A percentile compares a stretch with the other conserved stretches of the same genome.
Evolutionary conservation across 2,888 invertebrate genomes (phyloP).

Genomic region (Drosophila barbarae): DNA sequence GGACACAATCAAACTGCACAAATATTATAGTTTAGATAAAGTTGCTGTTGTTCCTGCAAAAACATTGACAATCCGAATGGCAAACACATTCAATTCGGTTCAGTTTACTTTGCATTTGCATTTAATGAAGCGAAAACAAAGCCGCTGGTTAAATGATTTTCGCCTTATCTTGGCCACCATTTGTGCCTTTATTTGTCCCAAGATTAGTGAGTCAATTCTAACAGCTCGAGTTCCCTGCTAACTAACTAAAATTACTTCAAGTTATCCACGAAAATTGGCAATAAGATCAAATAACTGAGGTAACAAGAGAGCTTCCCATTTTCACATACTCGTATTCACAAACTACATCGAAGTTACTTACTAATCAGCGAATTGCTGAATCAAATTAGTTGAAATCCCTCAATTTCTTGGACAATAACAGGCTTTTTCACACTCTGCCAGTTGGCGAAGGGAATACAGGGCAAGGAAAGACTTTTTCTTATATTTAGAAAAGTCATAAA

Average conservation of each 20-base stretch:
- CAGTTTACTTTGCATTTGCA: constrained; percentile 50
- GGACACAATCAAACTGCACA: constrained; percentile 38
- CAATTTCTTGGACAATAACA: not conserved
- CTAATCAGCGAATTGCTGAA: not conserved
- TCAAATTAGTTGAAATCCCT: not conserved
- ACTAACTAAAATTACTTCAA: not conserved
- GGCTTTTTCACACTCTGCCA: not conserved
- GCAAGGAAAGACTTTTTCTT: not conserved
- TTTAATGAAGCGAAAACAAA: constrained; percentile 42
- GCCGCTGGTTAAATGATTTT: not conserved
- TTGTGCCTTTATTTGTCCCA: not conserved
- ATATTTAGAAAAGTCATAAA: not conserved
- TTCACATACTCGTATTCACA: not conserved
- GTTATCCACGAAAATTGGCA: not conserved
- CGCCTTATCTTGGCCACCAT: not conserved
- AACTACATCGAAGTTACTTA: not conserved
- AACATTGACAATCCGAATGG: constrained; percentile 44
- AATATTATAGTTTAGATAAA: constrained; percentile 20
- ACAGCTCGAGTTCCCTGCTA: not conserved
- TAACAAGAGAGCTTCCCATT: not conserved
- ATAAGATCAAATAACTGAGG: not conserved
- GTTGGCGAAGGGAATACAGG: not conserved
- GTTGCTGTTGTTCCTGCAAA: constrained; percentile 24
- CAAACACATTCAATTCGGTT: constrained; percentile 26
- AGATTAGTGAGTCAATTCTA: not conserved